These are phyloP conservation scores for Euwallacea fornicatus DNA, from an alignment of 1,140 invertebrate species.

Conservation along the genomic window DNA sequence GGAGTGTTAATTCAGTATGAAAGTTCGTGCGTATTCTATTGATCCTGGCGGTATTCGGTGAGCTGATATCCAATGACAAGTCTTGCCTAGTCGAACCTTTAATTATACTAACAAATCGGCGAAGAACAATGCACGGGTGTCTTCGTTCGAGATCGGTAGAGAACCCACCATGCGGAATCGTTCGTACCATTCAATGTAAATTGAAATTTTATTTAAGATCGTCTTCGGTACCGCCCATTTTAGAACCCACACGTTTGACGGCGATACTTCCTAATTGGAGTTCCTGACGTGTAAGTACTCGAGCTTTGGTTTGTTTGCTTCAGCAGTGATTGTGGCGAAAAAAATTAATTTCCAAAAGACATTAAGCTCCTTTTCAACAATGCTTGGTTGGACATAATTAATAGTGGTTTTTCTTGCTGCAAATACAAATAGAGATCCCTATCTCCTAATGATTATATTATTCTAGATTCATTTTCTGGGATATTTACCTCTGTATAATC, in stretches of 20 bases:
- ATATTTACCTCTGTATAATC: constrained; percentile 32
- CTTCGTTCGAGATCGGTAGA: constrained; percentile 30
- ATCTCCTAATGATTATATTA: constrained; percentile 35
- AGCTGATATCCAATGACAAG: constrained; percentile 28
- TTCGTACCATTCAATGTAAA: constrained; percentile 35
- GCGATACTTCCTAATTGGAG: constrained; percentile 29
- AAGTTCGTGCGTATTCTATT: neutral
- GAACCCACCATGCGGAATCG: constrained; percentile 34
- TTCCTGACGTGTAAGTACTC: neutral
- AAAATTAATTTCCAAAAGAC: constrained; percentile 19
- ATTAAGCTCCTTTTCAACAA: constrained; percentile 28
- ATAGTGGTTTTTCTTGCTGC: constrained; percentile 20
- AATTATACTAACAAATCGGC: constrained; percentile 37
- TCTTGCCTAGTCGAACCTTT: constrained; percentile 29
- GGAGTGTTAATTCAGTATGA: neutral
- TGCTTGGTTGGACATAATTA: constrained; percentile 24
- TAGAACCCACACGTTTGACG: constrained; percentile 23
- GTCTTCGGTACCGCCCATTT: constrained; percentile 23
- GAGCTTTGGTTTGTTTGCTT: neutral
- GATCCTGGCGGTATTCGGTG: constrained; percentile 14
- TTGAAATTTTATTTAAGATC: constrained; percentile 30
- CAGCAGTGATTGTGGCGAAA: neutral
- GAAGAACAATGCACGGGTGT: constrained; percentile 34
- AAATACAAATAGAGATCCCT: constrained; percentile 30
- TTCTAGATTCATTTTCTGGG: constrained; percentile 32